Percentiles rank a stretch among this genome's conserved stretches.
Conservation (phyloP, 2,797 vertebrate species). For the Melanotaenia parkinsoni region DNA sequence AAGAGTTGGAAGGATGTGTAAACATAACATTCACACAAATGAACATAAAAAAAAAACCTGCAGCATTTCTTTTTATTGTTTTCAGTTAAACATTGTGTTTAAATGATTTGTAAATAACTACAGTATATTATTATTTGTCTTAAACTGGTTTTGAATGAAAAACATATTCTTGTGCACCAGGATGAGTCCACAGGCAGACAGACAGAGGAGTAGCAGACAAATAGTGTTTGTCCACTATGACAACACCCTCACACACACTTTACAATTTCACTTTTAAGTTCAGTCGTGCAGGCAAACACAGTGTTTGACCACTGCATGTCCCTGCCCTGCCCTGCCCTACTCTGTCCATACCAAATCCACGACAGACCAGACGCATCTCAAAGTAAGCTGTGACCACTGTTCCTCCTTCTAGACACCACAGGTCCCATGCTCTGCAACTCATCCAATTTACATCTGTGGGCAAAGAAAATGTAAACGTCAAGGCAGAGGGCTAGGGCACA, state of each 20-base stretch:
- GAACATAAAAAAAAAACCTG: no score
- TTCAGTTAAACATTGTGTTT: no score
- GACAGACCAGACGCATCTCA: constrained; percentile 28
- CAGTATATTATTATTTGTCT: background rate
- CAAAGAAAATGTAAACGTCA: constrained; percentile 15
- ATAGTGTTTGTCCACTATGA: constrained; percentile 1
- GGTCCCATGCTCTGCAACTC: constrained; percentile 43
- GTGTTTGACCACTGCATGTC: constrained; percentile 32
- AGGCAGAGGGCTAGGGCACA: constrained; percentile 9
- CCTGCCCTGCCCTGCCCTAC: constrained; percentile 19
- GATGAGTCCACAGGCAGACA: background rate
- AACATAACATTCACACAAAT: no score
- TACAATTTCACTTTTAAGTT: constrained; percentile 11
- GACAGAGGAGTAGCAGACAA: constrained; percentile 22
- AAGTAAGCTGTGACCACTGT: constrained; percentile 27
- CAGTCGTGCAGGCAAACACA: constrained; percentile 24
- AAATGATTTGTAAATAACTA: no score
- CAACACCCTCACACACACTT: constrained; percentile 16
- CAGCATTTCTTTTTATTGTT: no score
- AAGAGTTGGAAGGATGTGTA: no score
- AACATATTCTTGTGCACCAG: background rate
- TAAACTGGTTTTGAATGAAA: background rate
- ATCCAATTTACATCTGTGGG: constrained; percentile 29
- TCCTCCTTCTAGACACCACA: constrained; percentile 30
- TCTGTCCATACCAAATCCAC: constrained; percentile 24